Evolutionary conservation across 2,797 vertebrate species (phyloP).

Genomic region (Coreius guichenoti): DNA sequence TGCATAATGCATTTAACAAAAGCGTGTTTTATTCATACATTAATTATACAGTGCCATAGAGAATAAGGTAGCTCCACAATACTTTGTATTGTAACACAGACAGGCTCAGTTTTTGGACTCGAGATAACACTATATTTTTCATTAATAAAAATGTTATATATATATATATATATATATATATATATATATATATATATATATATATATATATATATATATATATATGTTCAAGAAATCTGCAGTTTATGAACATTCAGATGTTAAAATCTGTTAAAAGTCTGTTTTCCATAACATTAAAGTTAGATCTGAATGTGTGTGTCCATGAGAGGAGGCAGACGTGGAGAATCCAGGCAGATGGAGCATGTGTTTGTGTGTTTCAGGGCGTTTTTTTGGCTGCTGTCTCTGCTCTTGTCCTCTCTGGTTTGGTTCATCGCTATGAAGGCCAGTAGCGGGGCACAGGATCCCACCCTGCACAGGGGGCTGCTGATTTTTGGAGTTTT

Average conservation of each 20-base stretch:
- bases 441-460: constrained; percentile 65
- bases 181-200: neutral
- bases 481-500: constrained; percentile 79
- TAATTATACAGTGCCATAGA: neutral
- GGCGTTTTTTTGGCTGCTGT: constrained; percentile 83
- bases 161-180: too few relatives aligned
- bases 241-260: neutral
- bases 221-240: neutral
- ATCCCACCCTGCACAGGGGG: constrained; percentile 70
- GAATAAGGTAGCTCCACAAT: neutral
- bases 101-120: neutral
- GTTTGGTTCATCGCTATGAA: constrained; percentile 80
- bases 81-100: neutral
- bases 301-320: neutral
- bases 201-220: too few relatives aligned
- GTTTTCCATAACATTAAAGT: neutral
- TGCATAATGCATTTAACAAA: neutral
- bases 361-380: constrained; percentile 61
- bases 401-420: constrained; percentile 78
- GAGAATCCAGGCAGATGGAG: neutral
- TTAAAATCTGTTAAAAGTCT: neutral
- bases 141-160: neutral
- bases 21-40: neutral
- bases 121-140: too few relatives aligned
- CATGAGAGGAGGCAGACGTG: too few relatives aligned